A percentile compares a stretch with the other conserved stretches of the same genome.
These are phyloP conservation scores for Allygus modestus DNA, from an alignment of 2,888 invertebrate species.

Conservation along the genomic window DNA sequence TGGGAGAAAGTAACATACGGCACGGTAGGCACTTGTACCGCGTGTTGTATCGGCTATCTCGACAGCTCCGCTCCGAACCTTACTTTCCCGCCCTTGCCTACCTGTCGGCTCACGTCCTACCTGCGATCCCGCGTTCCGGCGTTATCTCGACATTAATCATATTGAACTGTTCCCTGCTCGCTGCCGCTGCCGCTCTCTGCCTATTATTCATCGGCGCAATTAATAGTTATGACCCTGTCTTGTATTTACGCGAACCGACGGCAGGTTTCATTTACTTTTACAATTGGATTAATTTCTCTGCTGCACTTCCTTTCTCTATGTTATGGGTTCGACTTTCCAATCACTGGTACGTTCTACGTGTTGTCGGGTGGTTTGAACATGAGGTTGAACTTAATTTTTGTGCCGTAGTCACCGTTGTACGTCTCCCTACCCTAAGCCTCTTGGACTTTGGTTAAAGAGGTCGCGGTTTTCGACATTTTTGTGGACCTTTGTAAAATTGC, in stretches of 20 bases:
- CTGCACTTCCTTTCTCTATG: neutral
- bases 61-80: neutral
- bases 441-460: too few species aligned
- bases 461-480: too few species aligned
- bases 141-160: slow-evolving; percentile 21
- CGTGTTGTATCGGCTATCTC: neutral
- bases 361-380: neutral
- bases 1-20: slow-evolving; percentile 8
- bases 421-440: too few species aligned
- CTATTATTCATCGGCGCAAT: slow-evolving; percentile 22
- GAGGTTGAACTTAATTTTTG: neutral
- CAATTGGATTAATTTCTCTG: slow-evolving; percentile 37
- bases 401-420: too few species aligned
- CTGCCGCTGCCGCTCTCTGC: neutral
- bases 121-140: neutral
- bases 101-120: slow-evolving; percentile 2
- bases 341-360: neutral
- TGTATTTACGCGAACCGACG: slow-evolving; percentile 15
- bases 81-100: neutral
- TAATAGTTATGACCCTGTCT: slow-evolving; percentile 15
- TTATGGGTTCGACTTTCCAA: slow-evolving; percentile 17
- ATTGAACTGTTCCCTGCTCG: neutral
- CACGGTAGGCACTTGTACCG: neutral
- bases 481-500: too few species aligned
- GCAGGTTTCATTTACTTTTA: slow-evolving; percentile 39